Percentiles rank a stretch among this genome's conserved stretches.
Conservation (phyloP, 2,888 invertebrate species). For the Drosophila kambysellisi region DNA sequence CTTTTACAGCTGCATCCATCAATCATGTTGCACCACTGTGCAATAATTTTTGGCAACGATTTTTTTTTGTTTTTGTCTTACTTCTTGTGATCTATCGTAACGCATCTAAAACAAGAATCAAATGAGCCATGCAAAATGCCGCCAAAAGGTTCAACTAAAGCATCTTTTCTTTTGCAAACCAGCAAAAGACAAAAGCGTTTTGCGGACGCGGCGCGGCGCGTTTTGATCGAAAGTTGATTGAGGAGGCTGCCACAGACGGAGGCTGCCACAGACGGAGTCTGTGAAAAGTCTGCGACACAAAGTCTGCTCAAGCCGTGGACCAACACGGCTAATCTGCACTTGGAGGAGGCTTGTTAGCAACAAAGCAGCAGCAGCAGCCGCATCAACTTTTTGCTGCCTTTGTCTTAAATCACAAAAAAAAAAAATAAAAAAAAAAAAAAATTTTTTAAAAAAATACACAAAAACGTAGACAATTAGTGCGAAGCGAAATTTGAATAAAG, state of each 20-base stretch:
- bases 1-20: neutral
- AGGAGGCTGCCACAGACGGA: conserved; percentile 43
- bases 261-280: neutral
- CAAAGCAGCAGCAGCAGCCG: conserved; percentile 19
- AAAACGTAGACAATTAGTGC: conserved; percentile 73
- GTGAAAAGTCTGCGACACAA: conserved; percentile 72
- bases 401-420: conserved; percentile 56
- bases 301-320: conserved; percentile 64
- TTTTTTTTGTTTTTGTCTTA: conserved; percentile 13
- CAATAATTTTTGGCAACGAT: conserved; percentile 19
- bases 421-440: neutral
- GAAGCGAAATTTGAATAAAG: conserved; percentile 82
- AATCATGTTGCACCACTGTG: conserved; percentile 48
- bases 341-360: conserved; percentile 65
- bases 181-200: conserved; percentile 60
- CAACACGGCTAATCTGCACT: conserved; percentile 76
- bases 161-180: conserved; percentile 35
- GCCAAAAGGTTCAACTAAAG: conserved; percentile 66
- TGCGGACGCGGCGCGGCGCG: conserved; percentile 63
- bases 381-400: conserved; percentile 46
- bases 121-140: conserved; percentile 77
- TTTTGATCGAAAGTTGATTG: conserved; percentile 81
- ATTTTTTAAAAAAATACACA: conserved; percentile 12
- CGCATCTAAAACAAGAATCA: conserved; percentile 73
- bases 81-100: conserved; percentile 67